These are phyloP conservation scores for Hirtodrosophila trivittata DNA, from an alignment of 2,888 invertebrate genomes.

Conservation along the genomic window DNA sequence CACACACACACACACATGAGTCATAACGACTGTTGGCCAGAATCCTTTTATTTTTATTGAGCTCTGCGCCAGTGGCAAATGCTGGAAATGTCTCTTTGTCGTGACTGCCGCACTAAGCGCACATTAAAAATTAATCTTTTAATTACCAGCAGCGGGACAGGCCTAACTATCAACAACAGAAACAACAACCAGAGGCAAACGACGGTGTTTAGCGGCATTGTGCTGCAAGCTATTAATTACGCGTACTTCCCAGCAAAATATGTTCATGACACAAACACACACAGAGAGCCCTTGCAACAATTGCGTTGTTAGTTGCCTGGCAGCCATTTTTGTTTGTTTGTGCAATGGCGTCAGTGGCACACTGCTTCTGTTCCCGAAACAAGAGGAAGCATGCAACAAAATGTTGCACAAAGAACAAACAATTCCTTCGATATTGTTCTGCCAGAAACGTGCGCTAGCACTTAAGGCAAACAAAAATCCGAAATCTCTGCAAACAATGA, in stretches of 20 bases:
- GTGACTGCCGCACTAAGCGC: constrained; percentile 51
- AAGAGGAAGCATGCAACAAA: constrained; percentile 45
- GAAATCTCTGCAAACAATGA: constrained; percentile 10
- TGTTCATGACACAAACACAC: constrained; percentile 16
- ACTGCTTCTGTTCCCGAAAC: too few species aligned
- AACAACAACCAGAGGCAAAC: constrained; percentile 1
- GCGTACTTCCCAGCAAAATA: constrained; percentile 26
- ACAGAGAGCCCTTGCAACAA: constrained; percentile 13
- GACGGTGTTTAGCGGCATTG: constrained; percentile 32
- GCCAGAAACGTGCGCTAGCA: not conserved
- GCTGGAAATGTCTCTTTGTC: too few species aligned
- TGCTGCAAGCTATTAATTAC: constrained; percentile 52
- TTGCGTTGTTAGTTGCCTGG: constrained; percentile 31
- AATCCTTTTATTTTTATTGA: constrained; percentile 55
- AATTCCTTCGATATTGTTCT: too few species aligned
- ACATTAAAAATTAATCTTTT: constrained; percentile 77
- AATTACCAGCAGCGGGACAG: constrained; percentile 59
- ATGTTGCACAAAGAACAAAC: constrained; percentile 5
- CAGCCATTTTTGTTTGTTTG: constrained; percentile 43
- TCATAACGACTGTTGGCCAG: constrained; percentile 23
- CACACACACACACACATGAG: not conserved
- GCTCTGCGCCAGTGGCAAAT: constrained; percentile 19
- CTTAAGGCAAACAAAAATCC: constrained; percentile 1
- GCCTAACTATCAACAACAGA: constrained; percentile 30
- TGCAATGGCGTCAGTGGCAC: constrained; percentile 11